Base-by-base conservation (phyloP, 1,140 invertebrate genomes). In the Megalopta genalis region DNA sequence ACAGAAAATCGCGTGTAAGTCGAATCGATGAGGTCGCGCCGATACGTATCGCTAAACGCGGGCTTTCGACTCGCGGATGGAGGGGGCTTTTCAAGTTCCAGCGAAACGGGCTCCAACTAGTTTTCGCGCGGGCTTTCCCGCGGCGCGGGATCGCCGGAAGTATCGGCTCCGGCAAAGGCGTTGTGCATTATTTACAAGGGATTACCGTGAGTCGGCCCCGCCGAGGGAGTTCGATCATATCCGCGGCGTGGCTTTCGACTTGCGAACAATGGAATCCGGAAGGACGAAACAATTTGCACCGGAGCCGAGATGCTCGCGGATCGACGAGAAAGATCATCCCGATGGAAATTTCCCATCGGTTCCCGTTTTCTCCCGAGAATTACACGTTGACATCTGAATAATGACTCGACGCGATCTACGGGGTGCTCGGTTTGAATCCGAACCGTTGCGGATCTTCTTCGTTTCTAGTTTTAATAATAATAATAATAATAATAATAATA, bases 181-280 rank as follows among this genome's bases (percentile, higher is more conserved):
- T 71, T 74, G 64, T 81, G 86, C 86, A 88, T 88, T 88, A 88
- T 88, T 87, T 87, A 87, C 84, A 60, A 62, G 66, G 86, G 86
- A 87, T 88, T 88, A 81, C 73, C 76, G 62, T 64, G 74, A 85
- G 67, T 77, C 74, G 69, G 72, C 49, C 37, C 32, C 59, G 54
- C 46, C 59, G 39, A 46, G 23, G 52, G 39, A 59, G 59, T 74
- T 78, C 67, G 83, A 83, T 84, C 77, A 67, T 60, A 64, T 68
- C 63, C 46, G 2, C 21, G 52, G 39, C 23, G 42, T 54, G 73
- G 52, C 65, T 81, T 77, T 16, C 46, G 57, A 42, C 27, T 72
- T 54, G 57, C 2, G 64, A 67, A 67, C 39, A 59, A 75, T 59
- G n/a, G 63, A 18, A 27, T 14, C 1, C 5, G 67, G 60, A 2